Evolutionary conservation across 2,797 vertebrate species (phyloP).

Genomic region (Mastacembelus armatus): DNA sequence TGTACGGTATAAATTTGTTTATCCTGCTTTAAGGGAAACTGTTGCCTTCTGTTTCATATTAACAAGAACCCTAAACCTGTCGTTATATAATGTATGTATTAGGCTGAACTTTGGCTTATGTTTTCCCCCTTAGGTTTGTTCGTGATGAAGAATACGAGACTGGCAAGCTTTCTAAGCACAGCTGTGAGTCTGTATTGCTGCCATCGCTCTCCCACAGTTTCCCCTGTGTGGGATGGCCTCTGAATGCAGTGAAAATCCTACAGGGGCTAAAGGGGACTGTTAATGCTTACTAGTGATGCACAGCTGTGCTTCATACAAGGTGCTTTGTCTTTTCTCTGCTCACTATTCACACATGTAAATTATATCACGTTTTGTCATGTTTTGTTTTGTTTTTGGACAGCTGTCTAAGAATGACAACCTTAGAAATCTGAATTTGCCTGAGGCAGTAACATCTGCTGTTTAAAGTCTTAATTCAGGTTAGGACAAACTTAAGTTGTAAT

Average conservation of each 20-base stretch:
- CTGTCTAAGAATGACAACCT: neutral
- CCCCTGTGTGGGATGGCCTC: constrained; percentile 66
- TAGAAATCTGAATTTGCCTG: neutral
- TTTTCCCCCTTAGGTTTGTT: constrained; percentile 42
- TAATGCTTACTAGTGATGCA: constrained; percentile 59
- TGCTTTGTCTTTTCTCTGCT: constrained; percentile 33
- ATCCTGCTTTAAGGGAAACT: constrained; percentile 39
- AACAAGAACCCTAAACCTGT: constrained; percentile 70
- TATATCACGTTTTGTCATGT: no score
- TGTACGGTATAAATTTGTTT: constrained; percentile 43
- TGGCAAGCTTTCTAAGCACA: constrained; percentile 59
- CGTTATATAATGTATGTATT: constrained; percentile 60
- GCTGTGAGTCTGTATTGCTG: constrained; percentile 57
- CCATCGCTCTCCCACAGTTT: constrained; percentile 43
- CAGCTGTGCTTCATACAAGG: constrained; percentile 52
- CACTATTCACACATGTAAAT: constrained; percentile 26
- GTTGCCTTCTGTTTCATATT: constrained; percentile 71
- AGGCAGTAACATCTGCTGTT: neutral
- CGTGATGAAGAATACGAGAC: constrained; percentile 55
- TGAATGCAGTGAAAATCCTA: constrained; percentile 67
- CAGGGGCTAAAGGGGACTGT: constrained; percentile 51
- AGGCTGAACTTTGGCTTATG: constrained; percentile 57
- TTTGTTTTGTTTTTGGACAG: no score
- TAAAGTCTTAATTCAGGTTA: neutral
- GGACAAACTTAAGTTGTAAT: constrained; percentile 1